Evolutionary conservation across 2,113 vertebrate species (phyloP), one percentile per base, ranked within the genome.

Genomic region (Natator depressus): DNA sequence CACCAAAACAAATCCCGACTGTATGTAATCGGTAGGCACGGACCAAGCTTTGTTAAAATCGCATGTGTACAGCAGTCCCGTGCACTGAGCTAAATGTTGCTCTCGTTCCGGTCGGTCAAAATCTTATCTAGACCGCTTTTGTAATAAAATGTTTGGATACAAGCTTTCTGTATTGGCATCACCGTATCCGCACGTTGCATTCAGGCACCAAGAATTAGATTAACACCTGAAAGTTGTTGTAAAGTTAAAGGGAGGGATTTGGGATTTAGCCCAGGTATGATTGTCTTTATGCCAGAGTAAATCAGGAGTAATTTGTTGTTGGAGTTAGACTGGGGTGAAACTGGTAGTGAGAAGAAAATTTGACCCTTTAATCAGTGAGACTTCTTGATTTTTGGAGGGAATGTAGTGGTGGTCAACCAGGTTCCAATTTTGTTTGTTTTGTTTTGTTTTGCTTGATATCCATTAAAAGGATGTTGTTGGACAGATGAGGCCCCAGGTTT

Each of bases 11-110:
- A 75, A 57, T 35, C 19, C 24, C 80, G 90, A 20, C 59, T 72
- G 50, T 25, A 76, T 78, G 10, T 27, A 84, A 94, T 90, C 1
- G 46, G 27, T 8, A 4, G 49, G 65, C 29, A 55, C 10, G 17
- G 79, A 27, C 54, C n/a, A n/a, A 35, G 8, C 35, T 11, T 17
- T 24, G 47, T 38, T 55, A 51, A 0, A 25, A 46, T 42, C 22
- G 12, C 59, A 17, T 10, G 82, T 3, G 81, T 89, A 88, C 94
- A 95, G 94, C 94, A 93, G 10, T 94, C 79, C 82, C 54, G 59
- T 49, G 27, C 38, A 29, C 27, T 69, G 17, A 10, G 3, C 19
- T 42, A 79, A 1, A 11, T 3, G 80, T 59, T 25, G 42, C n/a
- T 25, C 72, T 20, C 2, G 35, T 47, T 47, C 14, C 31, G 5